Evolutionary conservation across 2,888 invertebrate genomes (phyloP).

Genomic region (Heliconius erato): DNA sequence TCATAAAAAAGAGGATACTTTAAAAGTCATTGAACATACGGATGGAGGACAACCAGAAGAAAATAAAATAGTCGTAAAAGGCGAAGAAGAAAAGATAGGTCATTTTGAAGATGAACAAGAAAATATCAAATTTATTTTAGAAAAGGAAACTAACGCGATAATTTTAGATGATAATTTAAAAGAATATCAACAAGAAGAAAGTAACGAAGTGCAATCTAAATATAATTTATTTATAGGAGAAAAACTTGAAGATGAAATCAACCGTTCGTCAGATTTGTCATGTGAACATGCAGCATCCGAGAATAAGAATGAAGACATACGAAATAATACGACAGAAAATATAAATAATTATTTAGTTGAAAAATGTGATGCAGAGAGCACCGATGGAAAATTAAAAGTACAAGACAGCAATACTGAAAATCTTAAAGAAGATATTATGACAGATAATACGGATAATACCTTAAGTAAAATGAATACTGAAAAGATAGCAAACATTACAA

Average conservation of each 20-base stretch:
- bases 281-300: not conserved
- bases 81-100: not conserved
- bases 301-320: not conserved
- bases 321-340: slow-evolving; percentile 39
- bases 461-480: not conserved
- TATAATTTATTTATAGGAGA: not conserved
- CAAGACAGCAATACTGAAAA: not conserved
- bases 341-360: not conserved
- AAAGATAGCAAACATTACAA: not conserved
- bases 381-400: not conserved
- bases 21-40: not conserved
- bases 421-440: not conserved
- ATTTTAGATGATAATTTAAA: not conserved
- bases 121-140: not conserved
- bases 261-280: not conserved
- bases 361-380: not conserved
- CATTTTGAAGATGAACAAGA: not conserved
- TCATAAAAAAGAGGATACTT: not conserved
- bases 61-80: not conserved
- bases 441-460: not conserved
- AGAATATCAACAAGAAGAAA: not conserved
- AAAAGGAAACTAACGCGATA: not conserved
- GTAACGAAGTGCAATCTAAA: not conserved
- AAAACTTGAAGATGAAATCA: not conserved
- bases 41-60: not conserved